Evolutionary conservation across 2,888 invertebrate genomes (phyloP), one percentile per base, ranked within the genome.

Genomic region (Cheilosia vulpina): DNA sequence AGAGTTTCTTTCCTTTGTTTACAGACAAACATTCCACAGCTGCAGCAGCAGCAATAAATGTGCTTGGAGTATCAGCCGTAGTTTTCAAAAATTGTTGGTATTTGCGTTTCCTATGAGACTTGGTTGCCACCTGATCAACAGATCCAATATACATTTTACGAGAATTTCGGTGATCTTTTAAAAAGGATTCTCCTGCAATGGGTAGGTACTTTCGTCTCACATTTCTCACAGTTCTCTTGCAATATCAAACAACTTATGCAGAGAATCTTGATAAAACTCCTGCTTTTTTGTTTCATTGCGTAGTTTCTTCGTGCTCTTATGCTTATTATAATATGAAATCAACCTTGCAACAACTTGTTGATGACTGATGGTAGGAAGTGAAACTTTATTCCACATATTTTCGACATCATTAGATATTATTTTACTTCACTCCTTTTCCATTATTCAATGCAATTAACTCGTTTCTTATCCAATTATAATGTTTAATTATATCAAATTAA

Each of bases 321-420:
- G 45, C 19, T 63, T 73, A n/a, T 63, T 62, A 27, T 63, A 73
- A 55, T 63, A 73, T 13, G 63, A 52, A 52, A 55, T 73, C 34
- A 73, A 73, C 21, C 73, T 73, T 43, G 73, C 73, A 21, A 73
- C 62, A 52, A 73, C 31, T 43, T 43, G 15, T 73, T 73, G 63
- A 41, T 63, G 52, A 63, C n/a, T n/a, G 31, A 41, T 31, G 6
- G 7, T 31, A 31, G 31, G 31, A 24, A 24, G 2, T 24, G 24
- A 24, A 24, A 2, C 24, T 24, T 24, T 24, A 24, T 24, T 24
- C 24, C 31, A 31, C 1, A 31, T 31, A 43, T 52, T 52, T 34
- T 38, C 53, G 55, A 63, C 31, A 11, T 47, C 63, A 63, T 2
- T 63, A 50, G 63, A 47, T 19, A 47, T 2, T 24, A 24, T 4